Conservation (phyloP, 1,140 invertebrate genomes). For the Drosophila subobscura region DNA sequence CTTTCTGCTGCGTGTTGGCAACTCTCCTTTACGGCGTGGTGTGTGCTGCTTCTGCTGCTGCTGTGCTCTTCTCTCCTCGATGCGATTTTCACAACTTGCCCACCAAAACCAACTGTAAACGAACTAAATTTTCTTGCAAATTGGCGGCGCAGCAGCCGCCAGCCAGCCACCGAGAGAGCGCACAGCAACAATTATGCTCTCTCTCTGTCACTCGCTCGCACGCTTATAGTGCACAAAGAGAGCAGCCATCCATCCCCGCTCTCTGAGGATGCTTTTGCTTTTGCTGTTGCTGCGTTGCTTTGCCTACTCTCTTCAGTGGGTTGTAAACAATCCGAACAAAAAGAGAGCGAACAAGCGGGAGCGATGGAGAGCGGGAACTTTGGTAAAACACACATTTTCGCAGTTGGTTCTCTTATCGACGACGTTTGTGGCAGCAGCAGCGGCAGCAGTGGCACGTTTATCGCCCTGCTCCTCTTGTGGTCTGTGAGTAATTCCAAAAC, state of each 20-base stretch:
- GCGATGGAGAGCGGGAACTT: slow-evolving; percentile 4
- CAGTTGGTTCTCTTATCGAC: slow-evolving; percentile 32
- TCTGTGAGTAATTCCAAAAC: slow-evolving; percentile 32
- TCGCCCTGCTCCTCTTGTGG: slow-evolving; percentile 9
- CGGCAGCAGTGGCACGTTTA: slow-evolving; percentile 30
- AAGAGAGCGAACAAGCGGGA: neutral
- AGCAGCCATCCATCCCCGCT: slow-evolving; percentile 1
- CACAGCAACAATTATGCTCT: slow-evolving; percentile 15
- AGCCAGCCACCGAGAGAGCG: slow-evolving; percentile 42
- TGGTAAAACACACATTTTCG: slow-evolving; percentile 31
- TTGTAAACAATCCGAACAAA: slow-evolving; percentile 62
- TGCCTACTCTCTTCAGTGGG: slow-evolving; percentile 3
- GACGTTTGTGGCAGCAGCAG: slow-evolving; percentile 19
- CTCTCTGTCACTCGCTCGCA: slow-evolving; percentile 5
- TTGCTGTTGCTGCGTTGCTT: slow-evolving; percentile 33
- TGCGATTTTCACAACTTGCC: slow-evolving; percentile 66
- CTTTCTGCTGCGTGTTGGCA: slow-evolving; percentile 59
- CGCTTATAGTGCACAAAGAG: slow-evolving; percentile 4
- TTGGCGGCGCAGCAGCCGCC: slow-evolving; percentile 69
- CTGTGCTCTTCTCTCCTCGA: slow-evolving; percentile 26
- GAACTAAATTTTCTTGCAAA: slow-evolving; percentile 78
- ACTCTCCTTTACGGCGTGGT: slow-evolving; percentile 42
- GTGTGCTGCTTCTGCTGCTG: neutral
- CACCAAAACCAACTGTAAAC: slow-evolving; percentile 65
- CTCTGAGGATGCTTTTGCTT: slow-evolving; percentile 22